Conservation (phyloP, 2,113 vertebrate genomes). For the Xiphorhynchus elegans region DNA sequence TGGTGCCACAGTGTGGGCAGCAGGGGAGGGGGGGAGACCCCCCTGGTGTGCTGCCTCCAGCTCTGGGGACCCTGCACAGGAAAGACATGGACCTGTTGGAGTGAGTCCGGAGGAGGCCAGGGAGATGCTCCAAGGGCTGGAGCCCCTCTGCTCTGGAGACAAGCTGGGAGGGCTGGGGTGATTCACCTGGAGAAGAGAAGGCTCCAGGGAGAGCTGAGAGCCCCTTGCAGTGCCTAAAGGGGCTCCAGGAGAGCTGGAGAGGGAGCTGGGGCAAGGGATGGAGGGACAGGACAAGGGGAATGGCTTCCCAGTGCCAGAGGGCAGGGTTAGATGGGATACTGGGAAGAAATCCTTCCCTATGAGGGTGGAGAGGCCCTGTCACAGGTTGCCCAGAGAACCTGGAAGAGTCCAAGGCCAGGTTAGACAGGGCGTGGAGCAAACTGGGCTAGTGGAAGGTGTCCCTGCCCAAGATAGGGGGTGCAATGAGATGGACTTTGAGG, state of each 20-base stretch:
- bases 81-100: not conserved
- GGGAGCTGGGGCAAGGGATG: not conserved
- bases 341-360: not conserved
- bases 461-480: not conserved
- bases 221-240: not conserved
- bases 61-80: not conserved
- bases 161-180: not conserved
- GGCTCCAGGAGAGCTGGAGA: not conserved
- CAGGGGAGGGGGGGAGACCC: not conserved
- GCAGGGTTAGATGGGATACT: not conserved
- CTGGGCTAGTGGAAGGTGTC: fast-evolving
- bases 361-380: not conserved
- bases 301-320: not conserved
- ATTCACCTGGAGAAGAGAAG: not conserved
- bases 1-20: not conserved
- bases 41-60: not conserved
- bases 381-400: not conserved
- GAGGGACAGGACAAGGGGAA: not conserved
- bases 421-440: fast-evolving
- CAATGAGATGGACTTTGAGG: fast-evolving
- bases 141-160: not conserved
- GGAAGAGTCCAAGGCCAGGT: not conserved
- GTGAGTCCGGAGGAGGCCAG: fast-evolving
- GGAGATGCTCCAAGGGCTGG: not conserved
- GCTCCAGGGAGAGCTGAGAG: not conserved